Conservation (phyloP, 1,140 invertebrate genomes). For the Callitettix versicolor region DNA sequence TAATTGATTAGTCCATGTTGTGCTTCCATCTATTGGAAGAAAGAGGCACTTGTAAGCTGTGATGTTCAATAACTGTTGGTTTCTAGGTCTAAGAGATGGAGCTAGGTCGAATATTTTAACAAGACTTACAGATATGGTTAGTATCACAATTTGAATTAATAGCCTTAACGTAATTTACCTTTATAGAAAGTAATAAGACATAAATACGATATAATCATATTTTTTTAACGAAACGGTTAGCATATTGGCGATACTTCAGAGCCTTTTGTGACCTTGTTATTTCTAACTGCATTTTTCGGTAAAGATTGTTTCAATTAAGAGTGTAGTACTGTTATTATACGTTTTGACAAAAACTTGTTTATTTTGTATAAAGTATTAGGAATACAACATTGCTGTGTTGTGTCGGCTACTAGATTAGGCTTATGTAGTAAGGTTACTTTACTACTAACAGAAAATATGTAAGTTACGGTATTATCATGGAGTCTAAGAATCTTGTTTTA, state of each 20-base stretch:
- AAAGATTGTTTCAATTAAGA: neutral
- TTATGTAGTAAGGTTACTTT: no score
- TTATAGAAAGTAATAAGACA: neutral
- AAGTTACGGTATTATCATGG: no score
- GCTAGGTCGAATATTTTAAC: conserved; percentile 8
- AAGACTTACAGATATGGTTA: neutral
- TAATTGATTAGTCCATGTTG: neutral
- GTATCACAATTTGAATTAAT: neutral
- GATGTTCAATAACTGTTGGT: conserved; percentile 20
- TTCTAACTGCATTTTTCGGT: neutral
- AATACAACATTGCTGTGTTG: no score
- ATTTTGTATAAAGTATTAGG: no score
- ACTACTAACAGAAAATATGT: no score
- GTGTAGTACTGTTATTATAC: neutral
- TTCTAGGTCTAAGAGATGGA: conserved; percentile 20
- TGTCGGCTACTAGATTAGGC: no score
- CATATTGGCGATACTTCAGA: no score
- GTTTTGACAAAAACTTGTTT: no score
- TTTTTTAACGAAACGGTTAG: no score
- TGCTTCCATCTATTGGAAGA: conserved; percentile 19
- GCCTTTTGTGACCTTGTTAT: neutral
- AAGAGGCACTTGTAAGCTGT: neutral
- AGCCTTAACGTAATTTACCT: neutral
- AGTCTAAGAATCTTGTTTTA: no score
- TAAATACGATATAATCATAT: no score